Conservation (phyloP, 2,888 invertebrate species). For the Melipona beecheii region DNA sequence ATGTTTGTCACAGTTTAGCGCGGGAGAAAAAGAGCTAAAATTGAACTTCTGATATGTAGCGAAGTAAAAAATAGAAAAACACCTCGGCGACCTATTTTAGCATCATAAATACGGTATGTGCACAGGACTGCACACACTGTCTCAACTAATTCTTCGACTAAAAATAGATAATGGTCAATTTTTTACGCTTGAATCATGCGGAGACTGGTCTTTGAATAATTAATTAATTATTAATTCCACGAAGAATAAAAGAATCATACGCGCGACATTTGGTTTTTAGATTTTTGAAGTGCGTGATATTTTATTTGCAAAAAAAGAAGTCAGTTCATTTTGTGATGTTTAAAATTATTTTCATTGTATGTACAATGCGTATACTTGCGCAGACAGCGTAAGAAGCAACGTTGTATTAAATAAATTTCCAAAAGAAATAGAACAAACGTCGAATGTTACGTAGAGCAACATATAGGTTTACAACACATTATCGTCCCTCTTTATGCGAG, state of each 20-base stretch:
- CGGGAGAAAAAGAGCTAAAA: conserved; percentile 7
- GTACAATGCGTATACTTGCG: not conserved
- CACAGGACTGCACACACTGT: not conserved
- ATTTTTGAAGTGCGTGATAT: not conserved
- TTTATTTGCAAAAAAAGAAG: not conserved
- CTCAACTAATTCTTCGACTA: conserved; percentile 8
- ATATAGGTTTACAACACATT: not conserved
- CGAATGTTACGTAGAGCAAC: not conserved
- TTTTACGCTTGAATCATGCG: too few species aligned
- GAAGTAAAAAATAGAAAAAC: conserved; percentile 40
- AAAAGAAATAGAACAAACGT: not conserved
- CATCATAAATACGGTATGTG: conserved; percentile 44
- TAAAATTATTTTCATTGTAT: not conserved
- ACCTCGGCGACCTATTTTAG: conserved; percentile 39
- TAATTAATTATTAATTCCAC: not conserved
- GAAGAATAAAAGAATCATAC: not conserved
- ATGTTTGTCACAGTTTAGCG: conserved; percentile 24
- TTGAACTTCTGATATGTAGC: not conserved
- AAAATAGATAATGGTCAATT: conserved; percentile 2
- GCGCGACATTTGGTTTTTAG: not conserved
- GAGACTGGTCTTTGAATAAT: not conserved
- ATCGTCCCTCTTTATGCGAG: not conserved
- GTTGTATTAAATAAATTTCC: not conserved
- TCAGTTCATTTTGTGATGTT: not conserved
- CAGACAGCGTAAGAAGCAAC: not conserved